Percentiles rank a stretch among this genome's conserved stretches.
Conservation (phyloP, 2,113 vertebrate genomes). For the Ammospiza caudacuta region DNA sequence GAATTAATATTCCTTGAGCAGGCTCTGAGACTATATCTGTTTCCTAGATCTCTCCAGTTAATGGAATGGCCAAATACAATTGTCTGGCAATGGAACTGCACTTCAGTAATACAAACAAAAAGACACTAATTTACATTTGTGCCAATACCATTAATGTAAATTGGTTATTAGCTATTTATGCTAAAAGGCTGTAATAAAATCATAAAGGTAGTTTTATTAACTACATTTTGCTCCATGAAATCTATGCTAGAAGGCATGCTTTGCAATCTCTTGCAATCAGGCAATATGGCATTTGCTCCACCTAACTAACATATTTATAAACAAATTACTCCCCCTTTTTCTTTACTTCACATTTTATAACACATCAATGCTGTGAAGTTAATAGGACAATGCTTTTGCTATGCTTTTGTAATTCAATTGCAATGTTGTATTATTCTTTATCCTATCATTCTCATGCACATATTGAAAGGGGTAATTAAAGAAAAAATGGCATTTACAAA, state of each 20-base stretch:
- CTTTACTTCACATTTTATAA: constrained; percentile 73
- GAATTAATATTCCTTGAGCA: constrained; percentile 61
- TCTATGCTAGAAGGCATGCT: constrained; percentile 48
- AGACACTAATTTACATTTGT: constrained; percentile 71
- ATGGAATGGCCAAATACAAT: constrained; percentile 65
- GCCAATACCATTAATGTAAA: constrained; percentile 71
- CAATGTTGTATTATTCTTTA: constrained; percentile 41
- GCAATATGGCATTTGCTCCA: constrained; percentile 55
- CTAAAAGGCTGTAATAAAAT: constrained; percentile 69
- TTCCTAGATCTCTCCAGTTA: constrained; percentile 64
- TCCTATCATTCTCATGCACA: constrained; percentile 38
- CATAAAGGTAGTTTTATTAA: constrained; percentile 76
- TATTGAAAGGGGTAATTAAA: constrained; percentile 67
- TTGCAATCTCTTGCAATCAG: constrained; percentile 45
- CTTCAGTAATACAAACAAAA: constrained; percentile 57
- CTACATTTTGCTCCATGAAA: constrained; percentile 66
- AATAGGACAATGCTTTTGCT: constrained; percentile 40
- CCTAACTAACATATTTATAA: constrained; percentile 76
- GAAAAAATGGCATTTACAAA: constrained; percentile 54
- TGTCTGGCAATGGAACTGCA: constrained; percentile 32
- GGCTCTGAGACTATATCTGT: constrained; percentile 20
- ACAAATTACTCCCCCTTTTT: constrained; percentile 66
- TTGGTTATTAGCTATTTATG: constrained; percentile 76
- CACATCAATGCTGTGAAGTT: constrained; percentile 52
- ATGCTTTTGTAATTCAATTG: constrained; percentile 60